Evolutionary conservation across 2,113 vertebrate species (phyloP), one percentile per base, ranked within the genome.

Genomic region (Scortum barcoo): DNA sequence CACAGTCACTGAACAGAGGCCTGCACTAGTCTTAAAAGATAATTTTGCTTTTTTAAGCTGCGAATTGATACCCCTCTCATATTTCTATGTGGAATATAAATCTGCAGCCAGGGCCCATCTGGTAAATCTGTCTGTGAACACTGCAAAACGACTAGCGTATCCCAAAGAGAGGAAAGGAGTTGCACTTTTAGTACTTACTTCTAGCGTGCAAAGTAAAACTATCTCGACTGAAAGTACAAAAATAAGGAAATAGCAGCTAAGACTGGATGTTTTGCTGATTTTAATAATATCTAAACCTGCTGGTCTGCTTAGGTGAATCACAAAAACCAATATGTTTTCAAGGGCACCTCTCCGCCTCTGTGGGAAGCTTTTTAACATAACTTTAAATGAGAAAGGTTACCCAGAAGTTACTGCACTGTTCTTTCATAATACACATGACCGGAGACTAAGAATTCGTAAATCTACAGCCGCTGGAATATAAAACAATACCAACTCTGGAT

Each of bases 281-380:
- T 86, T 33, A 71, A 56, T 76, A 36, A 80, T 14, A 28, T n/a
- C 17, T 11, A 9, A 67, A 65, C 20, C 50, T 30, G 40, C 40
- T 5, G 3, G 24, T 36, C 38, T 13, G 63, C 50, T 20, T 22
- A n/a, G 70, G 4, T 19, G 19, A 75, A 56, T 1, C 12, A 26
- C 22, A 30, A 28, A 62, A 54, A 81, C 38, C n/a, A 30, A 7
- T 2, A 26, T 22, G 50, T 44, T 73, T 63, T 51, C 1, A 20
- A n/a, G 9, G 33, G 28, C 13, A 67, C 20, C 46, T 33, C 7
- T 30, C 13, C 1, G 10, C 22, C 5, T 42, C 26, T 46, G 14
- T 13, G 16, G 40, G n/a, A 56, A 60, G 46, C 4, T 70, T 71
- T 71, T 44, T 26, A 17, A 8, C 24, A n/a, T 20, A 19, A 26